Evolutionary conservation across 1,140 invertebrate species (phyloP), one percentile per base, ranked within the genome.

Genomic region (Sycophila sp.): DNA sequence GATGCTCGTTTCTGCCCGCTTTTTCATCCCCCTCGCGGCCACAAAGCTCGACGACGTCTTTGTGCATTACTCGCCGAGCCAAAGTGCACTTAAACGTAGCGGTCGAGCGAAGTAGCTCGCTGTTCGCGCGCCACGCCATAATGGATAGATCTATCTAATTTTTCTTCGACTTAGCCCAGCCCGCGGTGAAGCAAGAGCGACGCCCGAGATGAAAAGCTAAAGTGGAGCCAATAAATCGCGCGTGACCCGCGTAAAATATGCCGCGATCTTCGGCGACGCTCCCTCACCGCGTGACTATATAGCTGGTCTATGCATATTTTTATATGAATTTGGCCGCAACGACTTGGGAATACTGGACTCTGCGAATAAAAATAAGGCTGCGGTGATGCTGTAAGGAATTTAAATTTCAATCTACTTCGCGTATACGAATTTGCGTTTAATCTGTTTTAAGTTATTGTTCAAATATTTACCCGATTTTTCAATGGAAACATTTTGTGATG

Each of bases 81-180:
- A 60, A 74, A 74, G 73, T 72, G 70, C 70, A 74, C 70, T 74
- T 74, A 65, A 74, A 71, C 56, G 67, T 38, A 70, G 62, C 67
- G 55, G 55, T 36, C 49, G 26, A 59, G 40, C 42, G 59, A 59
- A 59, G 42, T 68, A 68, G 30, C 65, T 34, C 13, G 32, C 56
- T 40, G 13, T 19, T 32, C 7, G 1, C 28, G 32, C 13, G 22
- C n/a, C 53, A 28, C 49, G 19, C 58, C 49, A 68, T 62, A 58
- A 69, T 60, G 56, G 55, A 60, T 30, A 26, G 47, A 60, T 60
- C 22, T 42, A 34, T 42, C 38, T 47, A 59, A 59, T 49, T 68
- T 60, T 69, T 60, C 34, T 53, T 60, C 51, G 51, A 47, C 30
- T 67, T 65, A 53, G 11, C 4, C 45, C 34, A 13, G 13, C 1